Evolutionary conservation across 2,797 vertebrate species (phyloP).

Genomic region (Hylomyscus alleni): DNA sequence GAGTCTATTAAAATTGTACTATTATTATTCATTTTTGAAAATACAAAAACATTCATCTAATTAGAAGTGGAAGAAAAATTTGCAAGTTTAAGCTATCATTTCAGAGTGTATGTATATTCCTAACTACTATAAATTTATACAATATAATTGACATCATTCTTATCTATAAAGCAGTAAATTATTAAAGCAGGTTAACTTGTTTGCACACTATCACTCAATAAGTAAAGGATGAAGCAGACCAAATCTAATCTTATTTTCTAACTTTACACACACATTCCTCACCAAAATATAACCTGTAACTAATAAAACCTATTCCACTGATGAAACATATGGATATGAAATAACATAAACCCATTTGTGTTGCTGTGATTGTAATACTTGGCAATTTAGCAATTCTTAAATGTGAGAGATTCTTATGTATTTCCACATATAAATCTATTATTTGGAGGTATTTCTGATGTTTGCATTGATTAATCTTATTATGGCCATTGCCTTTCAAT

Average conservation of each 20-base stretch:
- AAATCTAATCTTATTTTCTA: neutral
- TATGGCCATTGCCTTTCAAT: conserved; percentile 13
- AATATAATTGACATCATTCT: neutral
- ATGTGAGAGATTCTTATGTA: neutral
- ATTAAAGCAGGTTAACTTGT: neutral
- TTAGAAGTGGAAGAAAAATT: neutral
- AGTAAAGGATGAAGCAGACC: neutral
- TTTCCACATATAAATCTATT: neutral
- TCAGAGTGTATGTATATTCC: neutral
- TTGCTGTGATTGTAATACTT: neutral
- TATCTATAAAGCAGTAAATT: neutral
- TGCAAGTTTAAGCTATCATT: neutral
- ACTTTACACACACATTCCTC: neutral
- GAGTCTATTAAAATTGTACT: neutral
- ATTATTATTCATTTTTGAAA: neutral
- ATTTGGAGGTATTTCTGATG: neutral
- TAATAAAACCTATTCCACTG: neutral
- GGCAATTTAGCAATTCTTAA: conserved; percentile 38
- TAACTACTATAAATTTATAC: neutral
- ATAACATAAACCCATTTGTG: neutral
- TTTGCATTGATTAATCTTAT: conserved; percentile 47
- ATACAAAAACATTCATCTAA: neutral
- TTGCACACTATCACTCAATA: neutral
- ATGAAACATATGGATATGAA: neutral
- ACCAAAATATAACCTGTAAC: neutral